Conservation (phyloP, 2,797 vertebrate genomes). For the Phyllotis vaccarum region DNA sequence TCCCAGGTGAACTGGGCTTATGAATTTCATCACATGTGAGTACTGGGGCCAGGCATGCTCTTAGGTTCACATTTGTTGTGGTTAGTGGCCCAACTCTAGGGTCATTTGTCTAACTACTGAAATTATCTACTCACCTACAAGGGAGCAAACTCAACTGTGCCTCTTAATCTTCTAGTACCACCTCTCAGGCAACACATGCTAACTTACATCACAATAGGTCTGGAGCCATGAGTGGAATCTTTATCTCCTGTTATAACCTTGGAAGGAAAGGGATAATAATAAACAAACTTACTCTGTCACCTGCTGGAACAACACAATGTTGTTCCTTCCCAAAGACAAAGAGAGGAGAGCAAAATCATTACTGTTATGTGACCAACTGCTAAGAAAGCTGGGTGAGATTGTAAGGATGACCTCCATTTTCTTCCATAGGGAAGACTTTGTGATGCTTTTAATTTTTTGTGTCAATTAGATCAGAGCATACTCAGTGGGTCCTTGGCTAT, state of each 20-base stretch:
- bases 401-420: not conserved
- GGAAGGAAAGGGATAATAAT: not conserved
- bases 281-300: not conserved
- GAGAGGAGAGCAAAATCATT: not conserved
- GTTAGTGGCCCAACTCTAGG: not conserved
- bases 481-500: not conserved
- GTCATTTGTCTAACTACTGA: not conserved
- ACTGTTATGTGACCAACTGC: not conserved
- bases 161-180: not conserved
- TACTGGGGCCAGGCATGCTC: not conserved
- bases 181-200: not conserved
- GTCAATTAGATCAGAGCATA: not conserved
- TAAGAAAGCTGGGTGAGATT: not conserved
- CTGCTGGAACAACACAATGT: not conserved
- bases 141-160: not conserved
- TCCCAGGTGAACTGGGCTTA: not conserved
- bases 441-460: constrained; percentile 30
- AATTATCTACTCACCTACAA: not conserved
- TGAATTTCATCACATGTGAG: not conserved
- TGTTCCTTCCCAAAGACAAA: not conserved
- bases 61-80: not conserved
- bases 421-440: not conserved
- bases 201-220: not conserved
- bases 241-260: not conserved
- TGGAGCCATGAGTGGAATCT: not conserved